Evolutionary conservation across 2,888 invertebrate genomes (phyloP), one percentile per base, ranked within the genome.

Genomic region (Linhomoeus sp.): DNA sequence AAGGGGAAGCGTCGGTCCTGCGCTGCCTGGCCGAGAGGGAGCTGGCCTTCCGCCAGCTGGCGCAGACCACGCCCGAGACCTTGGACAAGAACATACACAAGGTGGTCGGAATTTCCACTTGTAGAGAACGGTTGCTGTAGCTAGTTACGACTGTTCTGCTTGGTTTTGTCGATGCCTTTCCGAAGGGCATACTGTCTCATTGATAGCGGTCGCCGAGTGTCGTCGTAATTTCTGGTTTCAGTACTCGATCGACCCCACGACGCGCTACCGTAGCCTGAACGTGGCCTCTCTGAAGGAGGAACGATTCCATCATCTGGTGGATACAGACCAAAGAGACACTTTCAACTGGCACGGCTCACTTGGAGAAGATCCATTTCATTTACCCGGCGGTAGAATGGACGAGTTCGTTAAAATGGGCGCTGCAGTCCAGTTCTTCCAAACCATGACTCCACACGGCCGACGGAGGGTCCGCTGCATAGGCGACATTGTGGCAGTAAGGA

Each of bases 1-100:
- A 73, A 39, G 70, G 70, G 40, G 75, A 76, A 1, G 65, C 71
- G 46, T 40, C 5, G 36, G 20, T 38, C 7, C 40, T 55, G 29
- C 51, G 70, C 51, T 82, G 90, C 23, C 70, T 97, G 45, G 87
- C 90, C 0, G 90, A 94, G 68, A 73, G 94, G 40, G 94, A 97
- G 70, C 84, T 84, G 51, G 81, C 92, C 54, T 92, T 88, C 66
- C 75, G 84, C 55, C 73, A 81, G 17, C 63, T 80, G 63, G 85
- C 81, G 49, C 94, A 94, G 75, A 92, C 94, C 1, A 94, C 88
- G 0, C 33, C 35, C 19, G 43, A 43, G 12, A 43, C 19, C 5
- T 9, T 43, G 33, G 81, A 82, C 64, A 80, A 87, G 55, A 87
- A 88, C 68, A 80, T 64, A 51, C 59, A 58, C 52, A 25, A 44